Evolutionary conservation across 2,888 invertebrate species (phyloP), one percentile per base, ranked within the genome.

Genomic region (Pterobdella sp.): DNA sequence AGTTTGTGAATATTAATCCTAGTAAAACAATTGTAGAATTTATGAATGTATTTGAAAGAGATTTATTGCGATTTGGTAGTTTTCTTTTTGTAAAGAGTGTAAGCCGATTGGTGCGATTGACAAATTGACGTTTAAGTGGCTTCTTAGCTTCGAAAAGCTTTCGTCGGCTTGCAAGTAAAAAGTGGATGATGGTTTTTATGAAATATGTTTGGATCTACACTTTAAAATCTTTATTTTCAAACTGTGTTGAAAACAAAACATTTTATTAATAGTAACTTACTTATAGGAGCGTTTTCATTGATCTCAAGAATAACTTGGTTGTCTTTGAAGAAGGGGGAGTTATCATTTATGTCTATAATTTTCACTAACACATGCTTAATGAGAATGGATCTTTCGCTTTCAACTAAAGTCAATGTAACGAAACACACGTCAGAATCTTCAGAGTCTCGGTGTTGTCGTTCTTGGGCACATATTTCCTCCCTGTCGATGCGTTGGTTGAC

Each of bases 281-380:
- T 56, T 31, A 26, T 68, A 14, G 49, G 68, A 60, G 68, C 73
- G 26, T 67, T 73, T 73, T 73, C 73, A 14, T 68, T 68, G 1
- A 73, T 26, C 36, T 73, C 67, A 0, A 73, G 73, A 60, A 68
- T 22, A 18, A 73, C 10, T 1, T 60, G 60, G 34, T 73, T 56
- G n/a, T 66, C 34, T 7, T 22, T 34, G 35, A 73, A 73, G 26
- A 60, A n/a, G 4, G 73, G 73, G 29, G 68, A 49, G 22, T 73
- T 73, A 60, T 73, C 73, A 29, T 73, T 73, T n/a, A 73, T 37
- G 73, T 73, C 73, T 18, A 67, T 36, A n/a, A 73, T 22, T 0
- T 42, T 52, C 42, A 69, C 68, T 10, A 35, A 26, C 36, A 69
- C 7, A 4, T 37, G 26, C n/a, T 37, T 69, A 56, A 69, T 37